phyloP scores from a whole-genome alignment of 2,888 invertebrate genomes.

The Hypomecis atomaria region DNA sequence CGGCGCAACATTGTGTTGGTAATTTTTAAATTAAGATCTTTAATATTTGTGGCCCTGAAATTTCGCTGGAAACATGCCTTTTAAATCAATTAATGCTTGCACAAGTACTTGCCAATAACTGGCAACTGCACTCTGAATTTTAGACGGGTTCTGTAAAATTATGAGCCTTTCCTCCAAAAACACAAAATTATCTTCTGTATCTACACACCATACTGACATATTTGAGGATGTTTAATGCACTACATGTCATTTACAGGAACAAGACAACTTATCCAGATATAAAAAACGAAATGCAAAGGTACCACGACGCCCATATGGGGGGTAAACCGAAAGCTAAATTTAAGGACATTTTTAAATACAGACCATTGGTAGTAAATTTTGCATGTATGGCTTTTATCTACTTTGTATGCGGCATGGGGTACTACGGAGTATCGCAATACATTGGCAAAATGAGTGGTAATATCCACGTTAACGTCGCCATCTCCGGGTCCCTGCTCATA shows the following conservation, averaged over 20 bases:
- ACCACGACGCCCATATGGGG: slow-evolving; percentile 39
- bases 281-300: slow-evolving; percentile 59
- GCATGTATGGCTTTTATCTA: slow-evolving; percentile 88
- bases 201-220: too few relatives aligned
- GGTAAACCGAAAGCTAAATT: slow-evolving; percentile 52
- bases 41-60: too few relatives aligned
- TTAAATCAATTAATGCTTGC: too few relatives aligned
- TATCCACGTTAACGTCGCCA: slow-evolving; percentile 90
- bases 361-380: slow-evolving; percentile 86
- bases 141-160: too few relatives aligned
- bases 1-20: too few relatives aligned
- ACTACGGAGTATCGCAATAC: slow-evolving; percentile 93
- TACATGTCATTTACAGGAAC: slow-evolving; percentile 55
- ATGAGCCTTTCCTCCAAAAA: too few relatives aligned
- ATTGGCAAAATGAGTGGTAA: slow-evolving; percentile 90
- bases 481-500: slow-evolving; percentile 87
- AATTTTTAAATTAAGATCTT: too few relatives aligned
- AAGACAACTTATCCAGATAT: slow-evolving; percentile 50
- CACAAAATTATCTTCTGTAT: too few relatives aligned
- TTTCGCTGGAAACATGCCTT: too few relatives aligned
- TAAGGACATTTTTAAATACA: slow-evolving; percentile 67
- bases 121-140: too few relatives aligned
- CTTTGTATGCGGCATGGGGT: slow-evolving; percentile 92
- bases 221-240: neutral
- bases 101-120: too few relatives aligned